Base-by-base conservation (phyloP, 2,113 vertebrate genomes). In the Neolamprologus fasciatus region DNA sequence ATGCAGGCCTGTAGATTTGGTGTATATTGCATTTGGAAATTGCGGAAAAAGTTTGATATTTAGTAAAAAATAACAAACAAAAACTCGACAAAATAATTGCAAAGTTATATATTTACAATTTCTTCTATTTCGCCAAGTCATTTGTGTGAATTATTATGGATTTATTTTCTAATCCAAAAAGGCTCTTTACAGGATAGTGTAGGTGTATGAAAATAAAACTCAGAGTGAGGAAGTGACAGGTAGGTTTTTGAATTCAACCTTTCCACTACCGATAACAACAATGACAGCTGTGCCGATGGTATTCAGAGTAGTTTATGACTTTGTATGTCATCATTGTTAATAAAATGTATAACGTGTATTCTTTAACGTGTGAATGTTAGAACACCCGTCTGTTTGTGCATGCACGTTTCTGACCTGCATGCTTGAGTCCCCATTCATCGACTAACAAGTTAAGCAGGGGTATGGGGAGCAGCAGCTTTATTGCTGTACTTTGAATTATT, bases 401-500 rank as follows among this genome's bases (percentile, higher is more conserved):
- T 14, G 53, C 11, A 14, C 2, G 5, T 9, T 33, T 54, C 35
- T 13, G 42, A 57, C 26, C 61, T 68, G 23, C n/a, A 31, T 53
- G 16, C 51, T 73, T 89, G 37, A 86, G 23, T 79, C 14, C 8
- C 14, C 28, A 14, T 42, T 71, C 58, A 33, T 81, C 5, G 21
- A 50, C 73, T 13, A 4, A 11, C 79, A 35, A 31, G 63, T 31
- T 68, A 31, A 4, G 71, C 17, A n/a, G 26, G 45, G 17, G 26
- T 51, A 11, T 76, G 42, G 16, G 16, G 71, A 78, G 26, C 73
- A 78, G 40, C 31, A 37, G 45, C 85, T 71, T 81, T 47, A 63
- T 47, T n/a, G n/a, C 23, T 26, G 3, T 61, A 54, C 83, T 79
- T 66, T 94, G 76, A 95, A 95, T 95, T 91, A 95, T 95, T 95